Conservation (phyloP, 2,797 vertebrate genomes). For the Menidia menidia region DNA sequence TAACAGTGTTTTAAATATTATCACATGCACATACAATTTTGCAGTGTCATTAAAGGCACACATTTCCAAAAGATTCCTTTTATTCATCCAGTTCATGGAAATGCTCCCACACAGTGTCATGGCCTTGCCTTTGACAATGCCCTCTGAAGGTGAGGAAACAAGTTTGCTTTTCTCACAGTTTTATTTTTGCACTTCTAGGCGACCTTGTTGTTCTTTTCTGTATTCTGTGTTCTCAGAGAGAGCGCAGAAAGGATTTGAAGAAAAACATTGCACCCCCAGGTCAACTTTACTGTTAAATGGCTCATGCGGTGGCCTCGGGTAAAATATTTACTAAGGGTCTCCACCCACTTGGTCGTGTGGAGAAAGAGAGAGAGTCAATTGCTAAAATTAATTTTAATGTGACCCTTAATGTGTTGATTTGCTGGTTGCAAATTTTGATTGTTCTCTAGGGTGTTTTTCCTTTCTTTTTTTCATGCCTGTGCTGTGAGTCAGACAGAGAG, state of each 20-base stretch:
- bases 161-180: not conserved
- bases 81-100: conserved; percentile 7
- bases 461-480: not conserved
- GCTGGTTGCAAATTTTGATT: not conserved
- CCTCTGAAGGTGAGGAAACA: conserved; percentile 7
- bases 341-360: not conserved
- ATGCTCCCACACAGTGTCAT: conserved; percentile 16
- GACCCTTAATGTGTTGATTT: not conserved
- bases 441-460: not conserved
- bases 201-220: not conserved
- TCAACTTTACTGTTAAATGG: conserved; percentile 13
- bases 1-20: not conserved
- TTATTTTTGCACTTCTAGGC: not conserved
- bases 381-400: not conserved
- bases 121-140: conserved; percentile 8
- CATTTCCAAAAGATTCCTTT: conserved; percentile 11
- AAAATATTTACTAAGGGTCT: not conserved
- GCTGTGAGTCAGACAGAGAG: not conserved
- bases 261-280: conserved; percentile 8
- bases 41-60: not conserved
- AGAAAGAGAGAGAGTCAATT: not conserved
- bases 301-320: not conserved
- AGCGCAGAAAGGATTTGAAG: conserved; percentile 5
- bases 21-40: conserved; percentile 17
- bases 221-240: not conserved